Percentiles rank a stretch among this genome's conserved stretches.
phyloP scores from a whole-genome alignment of 2,888 invertebrate genomes.

The Digitonthophagus gazella region DNA sequence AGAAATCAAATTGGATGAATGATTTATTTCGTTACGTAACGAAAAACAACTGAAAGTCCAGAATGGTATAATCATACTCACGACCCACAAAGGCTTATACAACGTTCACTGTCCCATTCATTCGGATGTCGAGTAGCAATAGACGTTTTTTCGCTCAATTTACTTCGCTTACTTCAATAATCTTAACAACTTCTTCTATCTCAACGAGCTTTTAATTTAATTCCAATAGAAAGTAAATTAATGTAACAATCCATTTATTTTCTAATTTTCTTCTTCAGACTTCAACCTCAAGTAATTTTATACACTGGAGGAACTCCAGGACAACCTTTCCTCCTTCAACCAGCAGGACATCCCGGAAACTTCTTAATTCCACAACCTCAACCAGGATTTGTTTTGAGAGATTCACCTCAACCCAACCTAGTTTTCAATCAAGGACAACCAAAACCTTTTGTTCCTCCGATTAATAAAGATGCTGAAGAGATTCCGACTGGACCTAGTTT shows the following conservation, averaged over 20 bases:
- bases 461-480: constrained; percentile 49
- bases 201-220: background rate
- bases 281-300: constrained; percentile 45
- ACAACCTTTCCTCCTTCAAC: constrained; percentile 45
- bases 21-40: background rate
- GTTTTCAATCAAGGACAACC: constrained; percentile 43
- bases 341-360: constrained; percentile 41
- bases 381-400: constrained; percentile 30
- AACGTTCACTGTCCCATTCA: background rate
- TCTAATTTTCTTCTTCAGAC: too few relatives aligned
- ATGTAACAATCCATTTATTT: too few relatives aligned
- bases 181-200: background rate
- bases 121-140: background rate
- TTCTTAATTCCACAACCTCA: constrained; percentile 43
- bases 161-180: background rate
- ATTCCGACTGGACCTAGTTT: constrained; percentile 45
- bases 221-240: too few relatives aligned
- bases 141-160: background rate
- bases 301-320: constrained; percentile 41
- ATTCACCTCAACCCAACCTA: constrained; percentile 31
- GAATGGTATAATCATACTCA: background rate
- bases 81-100: background rate
- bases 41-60: background rate
- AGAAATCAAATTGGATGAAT: background rate
- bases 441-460: constrained; percentile 44